Base-by-base conservation (phyloP, 2,888 invertebrate species). In the Smittia aterrima region DNA sequence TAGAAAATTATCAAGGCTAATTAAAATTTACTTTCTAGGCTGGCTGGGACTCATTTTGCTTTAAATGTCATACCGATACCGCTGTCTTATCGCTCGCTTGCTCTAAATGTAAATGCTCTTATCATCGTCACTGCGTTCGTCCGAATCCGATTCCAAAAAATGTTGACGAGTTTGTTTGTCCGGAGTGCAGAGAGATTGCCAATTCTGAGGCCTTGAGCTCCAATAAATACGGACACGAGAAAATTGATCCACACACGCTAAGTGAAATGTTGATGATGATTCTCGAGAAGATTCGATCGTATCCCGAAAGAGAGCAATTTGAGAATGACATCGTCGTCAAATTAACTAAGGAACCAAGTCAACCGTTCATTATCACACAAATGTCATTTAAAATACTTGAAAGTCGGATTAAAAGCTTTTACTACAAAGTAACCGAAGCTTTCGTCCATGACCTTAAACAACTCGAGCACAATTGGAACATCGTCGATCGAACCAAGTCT, bases 351-450 rank as follows among this genome's bases (percentile, higher is more conserved):
- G 72, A 72, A 1, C 7, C 20, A 13, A 53, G 16, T 47, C 22
- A 75, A 25, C 54, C 47, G 22, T 24, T 68, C 38, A 47, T 66
- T 4, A 24, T 67, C 3, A 71, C 58, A 4, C 62, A 38, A 62
- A 72, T 72, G 9, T 72, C 75, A 38, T 27, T 76, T 22, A 64
- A n/a, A 24, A 76, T 75, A 76, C 3, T 76, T 81, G 81, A 75
- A 79, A 85, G 88, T 74, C 93, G 95, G 81, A 91, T 96, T 67
- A 85, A 86, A 72, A 86, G 87, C 68, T 90, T 90, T 71, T 80
- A 87, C 24, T 97, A 95, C 82, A 92, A 92, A 13, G 93, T 92
- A 80, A 92, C 95, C 0, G 94, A 95, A 79, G 93, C 93, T 1
- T 96, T 97, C 82, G 85, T 93, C 74, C 90, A 58, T 20, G 27